Conservation (phyloP, 2,113 vertebrate species). For the Emydocephalus ijimae region DNA sequence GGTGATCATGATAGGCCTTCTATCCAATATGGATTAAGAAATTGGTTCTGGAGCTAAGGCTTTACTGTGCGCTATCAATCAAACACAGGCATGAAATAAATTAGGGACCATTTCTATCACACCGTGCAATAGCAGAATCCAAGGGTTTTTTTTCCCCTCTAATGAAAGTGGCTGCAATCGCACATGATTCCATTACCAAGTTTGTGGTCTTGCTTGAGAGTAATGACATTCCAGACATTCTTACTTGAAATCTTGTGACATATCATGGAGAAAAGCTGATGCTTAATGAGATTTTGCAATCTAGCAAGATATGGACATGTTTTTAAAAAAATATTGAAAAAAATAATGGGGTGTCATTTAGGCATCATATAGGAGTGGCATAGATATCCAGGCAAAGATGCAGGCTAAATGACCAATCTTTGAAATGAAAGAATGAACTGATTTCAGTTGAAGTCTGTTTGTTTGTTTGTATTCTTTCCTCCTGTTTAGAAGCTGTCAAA, state of each 20-base stretch:
- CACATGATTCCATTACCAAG: background rate
- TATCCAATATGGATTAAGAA: background rate
- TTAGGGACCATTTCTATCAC: background rate
- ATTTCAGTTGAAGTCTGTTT: background rate
- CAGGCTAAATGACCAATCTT: background rate
- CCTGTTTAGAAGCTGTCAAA: background rate
- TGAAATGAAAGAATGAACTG: background rate
- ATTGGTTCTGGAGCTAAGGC: background rate
- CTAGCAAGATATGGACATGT: background rate
- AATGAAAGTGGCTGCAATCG: background rate
- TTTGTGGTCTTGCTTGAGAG: background rate
- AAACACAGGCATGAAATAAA: background rate
- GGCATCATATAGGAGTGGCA: background rate
- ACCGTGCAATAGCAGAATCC: background rate
- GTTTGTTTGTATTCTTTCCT: background rate
- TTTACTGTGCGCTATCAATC: background rate
- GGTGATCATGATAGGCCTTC: background rate
- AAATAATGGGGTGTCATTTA: background rate
- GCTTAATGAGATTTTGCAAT: background rate
- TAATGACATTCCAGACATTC: background rate
- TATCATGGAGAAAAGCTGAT: background rate
- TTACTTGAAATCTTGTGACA: background rate
- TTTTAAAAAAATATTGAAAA: background rate
- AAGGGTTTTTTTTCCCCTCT: background rate
- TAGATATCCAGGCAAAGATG: background rate